A percentile compares a stretch with the other conserved stretches of the same genome.
Evolutionary conservation across 2,113 vertebrate genomes (phyloP).

Genomic region (Pagrus major): DNA sequence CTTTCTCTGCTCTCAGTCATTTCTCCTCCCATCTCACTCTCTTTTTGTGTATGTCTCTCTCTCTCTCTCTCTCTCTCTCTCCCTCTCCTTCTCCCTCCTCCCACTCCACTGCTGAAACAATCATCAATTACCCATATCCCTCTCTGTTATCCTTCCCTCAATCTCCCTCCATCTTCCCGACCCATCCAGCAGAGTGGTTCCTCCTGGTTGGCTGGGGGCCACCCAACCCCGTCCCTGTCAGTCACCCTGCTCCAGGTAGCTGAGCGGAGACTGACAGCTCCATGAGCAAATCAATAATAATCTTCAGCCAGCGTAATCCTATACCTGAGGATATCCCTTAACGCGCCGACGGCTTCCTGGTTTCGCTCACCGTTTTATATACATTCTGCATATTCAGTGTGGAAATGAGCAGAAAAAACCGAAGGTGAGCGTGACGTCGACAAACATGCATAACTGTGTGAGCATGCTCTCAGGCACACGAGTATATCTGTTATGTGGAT

Average conservation of each 20-base stretch:
- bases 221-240: conserved; percentile 94
- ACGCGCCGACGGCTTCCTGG: conserved; percentile 65
- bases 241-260: conserved; percentile 87
- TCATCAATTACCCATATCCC: conserved; percentile 97
- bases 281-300: conserved; percentile 97
- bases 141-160: conserved; percentile 85
- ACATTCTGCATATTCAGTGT: conserved; percentile 18
- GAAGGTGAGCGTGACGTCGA: background rate
- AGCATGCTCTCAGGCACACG: background rate
- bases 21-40: conserved; percentile 2
- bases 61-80: conserved; percentile 45
- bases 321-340: conserved; percentile 76
- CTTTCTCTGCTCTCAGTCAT: conserved; percentile 14
- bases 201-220: conserved; percentile 91
- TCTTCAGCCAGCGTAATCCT: conserved; percentile 91
- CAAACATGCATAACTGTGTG: background rate
- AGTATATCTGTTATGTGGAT: conserved; percentile 4
- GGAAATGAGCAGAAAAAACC: background rate
- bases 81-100: conserved; percentile 77
- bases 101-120: conserved; percentile 89
- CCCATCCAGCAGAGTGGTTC: conserved; percentile 94
- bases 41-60: conserved; percentile 21
- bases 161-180: conserved; percentile 85
- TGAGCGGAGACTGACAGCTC: conserved; percentile 91
- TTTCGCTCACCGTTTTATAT: background rate